Base-by-base conservation (phyloP, 2,797 vertebrate species). In the Platyrinchus mystaceus region DNA sequence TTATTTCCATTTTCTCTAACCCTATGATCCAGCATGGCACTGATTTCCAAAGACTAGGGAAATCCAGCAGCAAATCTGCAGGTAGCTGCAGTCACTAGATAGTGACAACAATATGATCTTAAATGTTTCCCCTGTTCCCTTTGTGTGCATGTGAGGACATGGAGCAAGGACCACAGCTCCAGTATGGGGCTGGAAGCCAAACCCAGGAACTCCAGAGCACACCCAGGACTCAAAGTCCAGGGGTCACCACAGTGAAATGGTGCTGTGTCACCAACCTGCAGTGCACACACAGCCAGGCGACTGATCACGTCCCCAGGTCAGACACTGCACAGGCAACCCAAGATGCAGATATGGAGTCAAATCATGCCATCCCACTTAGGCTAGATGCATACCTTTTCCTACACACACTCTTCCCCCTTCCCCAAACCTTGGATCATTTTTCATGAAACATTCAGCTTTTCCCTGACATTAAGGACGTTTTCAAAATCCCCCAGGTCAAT, bases 61-160 rank as follows among this genome's bases (percentile, higher is more conserved):
- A 76, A 71, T 71, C 71, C 0, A 0, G 21, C 83, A 62, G 56
- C 50, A 70, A 37, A 70, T n/a, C 71, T n/a, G 19, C 64, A 60
- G 64, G 32, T 52, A 7, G 28, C 28, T 13, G 69, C n/a, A 30
- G 70, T 39, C 27, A 39, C 55, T 2, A 52, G 28, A 36, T 0
- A 59, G 46, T 1, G 6, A 83, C 30, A 46, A 14, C 30, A 19
- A 6, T 8, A 7, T 6, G 12, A 22, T 69, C 22, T 39, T 18
- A 62, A 36, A n/a, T 14, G 7, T 59, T 53, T 59, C 19, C 36
- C n/a, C 4, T 23, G 2, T 58, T 81, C 39, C 41, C 34, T 46
- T 34, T 1, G 6, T 13, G 16, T 37, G 34, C 17, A 9, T 0
- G 0, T 13, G 36, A 70, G 58, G 39, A 27, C 28, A 6, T 1